phyloP scores from a whole-genome alignment of 2,797 vertebrate genomes.

The Manis pentadactyla region DNA sequence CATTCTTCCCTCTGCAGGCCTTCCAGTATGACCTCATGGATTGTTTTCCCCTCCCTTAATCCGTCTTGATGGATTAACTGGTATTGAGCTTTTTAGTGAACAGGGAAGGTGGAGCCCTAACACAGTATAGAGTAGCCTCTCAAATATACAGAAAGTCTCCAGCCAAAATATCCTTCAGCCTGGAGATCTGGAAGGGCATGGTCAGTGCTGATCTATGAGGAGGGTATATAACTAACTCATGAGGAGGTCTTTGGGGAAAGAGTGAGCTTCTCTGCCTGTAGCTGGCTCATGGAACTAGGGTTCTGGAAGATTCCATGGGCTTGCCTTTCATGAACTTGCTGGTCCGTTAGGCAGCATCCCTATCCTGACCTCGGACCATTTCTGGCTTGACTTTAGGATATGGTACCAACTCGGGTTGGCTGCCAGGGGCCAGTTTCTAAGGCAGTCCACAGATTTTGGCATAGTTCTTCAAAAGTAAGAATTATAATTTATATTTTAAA shows the following conservation, averaged over 20 bases:
- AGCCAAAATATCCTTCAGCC: not conserved
- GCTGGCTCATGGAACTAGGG: not conserved
- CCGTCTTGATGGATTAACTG: slow-evolving; percentile 6
- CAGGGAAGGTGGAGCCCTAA: not conserved
- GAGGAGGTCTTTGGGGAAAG: not conserved
- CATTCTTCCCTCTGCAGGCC: not conserved
- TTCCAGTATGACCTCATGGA: slow-evolving; percentile 48
- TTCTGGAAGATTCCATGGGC: not conserved
- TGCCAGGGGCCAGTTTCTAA: not conserved
- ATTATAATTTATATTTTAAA: not conserved
- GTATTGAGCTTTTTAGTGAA: not conserved
- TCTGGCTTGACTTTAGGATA: not conserved
- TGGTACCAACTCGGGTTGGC: not conserved
- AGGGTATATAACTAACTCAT: rapidly evolving
- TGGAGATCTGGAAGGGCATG: not conserved
- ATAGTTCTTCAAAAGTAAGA: not conserved
- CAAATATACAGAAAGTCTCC: not conserved
- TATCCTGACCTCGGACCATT: not conserved
- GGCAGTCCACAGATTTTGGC: not conserved
- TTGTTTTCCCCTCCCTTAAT: not conserved
- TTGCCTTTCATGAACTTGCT: not conserved
- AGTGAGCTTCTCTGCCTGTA: not conserved
- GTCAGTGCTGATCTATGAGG: not conserved
- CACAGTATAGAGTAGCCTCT: not conserved
- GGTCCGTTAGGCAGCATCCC: not conserved